Conservation (phyloP, 2,797 vertebrate genomes). For the Salmo trutta region DNA sequence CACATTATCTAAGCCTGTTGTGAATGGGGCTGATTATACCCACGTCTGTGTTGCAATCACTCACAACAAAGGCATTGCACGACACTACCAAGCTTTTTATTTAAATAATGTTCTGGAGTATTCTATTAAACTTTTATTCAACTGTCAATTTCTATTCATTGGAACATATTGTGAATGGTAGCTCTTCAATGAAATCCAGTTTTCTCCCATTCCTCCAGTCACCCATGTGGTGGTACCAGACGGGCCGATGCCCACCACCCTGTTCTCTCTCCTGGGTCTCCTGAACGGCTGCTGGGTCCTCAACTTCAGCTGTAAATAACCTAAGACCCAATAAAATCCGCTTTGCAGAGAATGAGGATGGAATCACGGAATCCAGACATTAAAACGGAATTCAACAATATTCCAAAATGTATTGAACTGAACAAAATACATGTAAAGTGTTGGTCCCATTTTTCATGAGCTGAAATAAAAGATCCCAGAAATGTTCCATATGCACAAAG, state of each 20-base stretch:
- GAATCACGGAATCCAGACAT: too few species aligned
- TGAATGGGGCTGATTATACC: conserved; percentile 11
- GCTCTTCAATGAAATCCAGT: too few species aligned
- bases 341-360: too few species aligned
- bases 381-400: too few species aligned
- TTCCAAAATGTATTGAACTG: too few species aligned
- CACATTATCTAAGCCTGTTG: conserved; percentile 31
- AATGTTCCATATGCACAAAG: too few species aligned
- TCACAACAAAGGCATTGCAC: neutral
- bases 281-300: conserved; percentile 91
- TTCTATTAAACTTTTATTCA: neutral
- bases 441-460: too few species aligned
- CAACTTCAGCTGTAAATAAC: conserved; percentile 88
- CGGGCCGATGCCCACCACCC: conserved; percentile 77
- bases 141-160: neutral
- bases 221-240: conserved; percentile 89
- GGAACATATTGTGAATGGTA: neutral
- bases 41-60: conserved; percentile 10
- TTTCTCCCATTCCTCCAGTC: conserved; percentile 74
- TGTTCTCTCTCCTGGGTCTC: conserved; percentile 85
- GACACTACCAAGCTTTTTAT: too few species aligned
- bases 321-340: too few species aligned
- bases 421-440: too few species aligned
- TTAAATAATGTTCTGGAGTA: too few species aligned
- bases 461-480: too few species aligned